These are phyloP conservation scores for Coracopsis vasa DNA, from an alignment of 2,113 vertebrate species.

Conservation along the genomic window DNA sequence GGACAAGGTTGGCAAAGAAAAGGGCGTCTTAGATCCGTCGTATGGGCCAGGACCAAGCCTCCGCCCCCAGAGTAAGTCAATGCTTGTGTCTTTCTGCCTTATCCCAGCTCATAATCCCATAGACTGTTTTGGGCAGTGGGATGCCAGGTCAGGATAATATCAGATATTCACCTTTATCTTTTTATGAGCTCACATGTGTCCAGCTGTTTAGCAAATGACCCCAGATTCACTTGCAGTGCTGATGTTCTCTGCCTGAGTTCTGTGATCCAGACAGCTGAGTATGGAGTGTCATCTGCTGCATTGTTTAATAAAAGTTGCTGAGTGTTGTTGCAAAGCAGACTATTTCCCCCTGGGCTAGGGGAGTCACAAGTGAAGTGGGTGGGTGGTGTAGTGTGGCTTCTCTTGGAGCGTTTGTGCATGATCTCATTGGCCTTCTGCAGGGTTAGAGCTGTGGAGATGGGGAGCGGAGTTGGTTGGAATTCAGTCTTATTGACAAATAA, in stretches of 20 bases:
- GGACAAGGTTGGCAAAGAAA: constrained; percentile 99
- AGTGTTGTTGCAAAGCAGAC: neutral
- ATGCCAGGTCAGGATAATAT: neutral
- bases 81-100: neutral
- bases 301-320: neutral
- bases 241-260: neutral
- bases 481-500: neutral
- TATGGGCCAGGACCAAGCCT: constrained; percentile 99
- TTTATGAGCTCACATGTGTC: neutral
- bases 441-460: neutral
- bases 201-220: neutral
- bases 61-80: constrained; percentile 96
- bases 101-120: neutral
- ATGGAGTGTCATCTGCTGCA: neutral
- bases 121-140: neutral
- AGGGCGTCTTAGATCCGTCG: constrained; percentile 99
- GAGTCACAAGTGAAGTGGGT: neutral
- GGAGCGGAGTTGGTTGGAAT: neutral
- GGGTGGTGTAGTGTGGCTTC: neutral
- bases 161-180: neutral
- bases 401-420: neutral
- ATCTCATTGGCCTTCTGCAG: neutral
- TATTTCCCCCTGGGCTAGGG: neutral
- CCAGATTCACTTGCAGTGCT: neutral
- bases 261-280: neutral